A percentile compares a stretch with the other conserved stretches of the same genome.
Conservation (phyloP, 1,140 invertebrate species). For the Carcinoscorpius rotundicauda region DNA sequence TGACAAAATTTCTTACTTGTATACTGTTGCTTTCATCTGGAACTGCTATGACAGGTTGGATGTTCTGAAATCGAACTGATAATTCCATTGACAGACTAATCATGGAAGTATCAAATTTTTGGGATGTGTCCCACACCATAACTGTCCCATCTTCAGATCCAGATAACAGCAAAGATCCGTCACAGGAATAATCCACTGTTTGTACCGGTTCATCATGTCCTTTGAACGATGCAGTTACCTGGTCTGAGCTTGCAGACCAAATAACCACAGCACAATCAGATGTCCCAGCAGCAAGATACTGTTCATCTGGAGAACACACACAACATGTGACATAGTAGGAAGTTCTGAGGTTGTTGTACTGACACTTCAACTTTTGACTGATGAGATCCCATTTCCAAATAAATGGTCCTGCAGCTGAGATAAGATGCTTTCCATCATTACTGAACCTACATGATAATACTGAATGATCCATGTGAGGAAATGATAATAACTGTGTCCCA, state of each 20-base stretch:
- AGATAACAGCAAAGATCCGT: not conserved
- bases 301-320: not conserved
- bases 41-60: not conserved
- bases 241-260: not conserved
- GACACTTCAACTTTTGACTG: not conserved
- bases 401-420: not conserved
- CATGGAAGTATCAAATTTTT: not conserved
- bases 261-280: not conserved
- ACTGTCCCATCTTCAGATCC: not conserved
- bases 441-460: not conserved
- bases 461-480: not conserved
- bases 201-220: not conserved
- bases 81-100: not conserved
- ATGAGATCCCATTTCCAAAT: slow-evolving; percentile 1
- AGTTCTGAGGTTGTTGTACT: not conserved
- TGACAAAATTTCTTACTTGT: too few species aligned
- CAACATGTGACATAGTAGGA: not conserved
- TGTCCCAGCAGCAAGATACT: not conserved
- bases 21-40: not conserved
- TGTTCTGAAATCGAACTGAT: not conserved
- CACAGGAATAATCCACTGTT: not conserved
- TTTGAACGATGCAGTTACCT: not conserved
- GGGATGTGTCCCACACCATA: not conserved
- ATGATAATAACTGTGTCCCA: not conserved
- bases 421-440: not conserved